These are phyloP conservation scores for Zophobas morio DNA, from an alignment of 1,140 invertebrate genomes.

Conservation along the genomic window DNA sequence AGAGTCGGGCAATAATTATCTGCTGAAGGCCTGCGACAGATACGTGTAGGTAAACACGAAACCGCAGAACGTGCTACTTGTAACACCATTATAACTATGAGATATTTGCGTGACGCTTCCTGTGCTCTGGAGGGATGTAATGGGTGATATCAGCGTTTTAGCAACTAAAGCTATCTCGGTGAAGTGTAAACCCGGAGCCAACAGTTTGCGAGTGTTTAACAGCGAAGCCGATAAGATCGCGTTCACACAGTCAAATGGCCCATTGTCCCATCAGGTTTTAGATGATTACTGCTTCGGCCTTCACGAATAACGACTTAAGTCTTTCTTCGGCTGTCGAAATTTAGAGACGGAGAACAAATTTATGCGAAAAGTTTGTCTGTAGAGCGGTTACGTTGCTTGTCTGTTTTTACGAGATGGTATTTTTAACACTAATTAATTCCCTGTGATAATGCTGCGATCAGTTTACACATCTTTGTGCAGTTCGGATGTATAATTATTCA, in stretches of 20 bases:
- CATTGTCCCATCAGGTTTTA: slow-evolving; percentile 59
- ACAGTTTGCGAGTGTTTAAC: slow-evolving; percentile 59
- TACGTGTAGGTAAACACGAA: slow-evolving; percentile 47
- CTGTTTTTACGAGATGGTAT: slow-evolving; percentile 4
- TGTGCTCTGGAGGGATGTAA: slow-evolving; percentile 44
- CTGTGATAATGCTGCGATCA: slow-evolving; percentile 12
- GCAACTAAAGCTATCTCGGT: slow-evolving; percentile 56
- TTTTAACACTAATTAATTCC: slow-evolving; percentile 23
- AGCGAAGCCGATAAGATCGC: slow-evolving; percentile 56
- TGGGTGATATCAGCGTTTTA: slow-evolving; percentile 53
- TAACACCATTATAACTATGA: slow-evolving; percentile 51
- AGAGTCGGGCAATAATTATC: slow-evolving; percentile 40
- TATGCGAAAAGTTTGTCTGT: slow-evolving; percentile 17
- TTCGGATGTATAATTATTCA: slow-evolving; percentile 30
- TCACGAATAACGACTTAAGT: slow-evolving; percentile 25
- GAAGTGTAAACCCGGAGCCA: slow-evolving; percentile 58
- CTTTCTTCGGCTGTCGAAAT: slow-evolving; percentile 13
- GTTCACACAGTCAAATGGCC: slow-evolving; percentile 55
- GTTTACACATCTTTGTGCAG: slow-evolving; percentile 24
- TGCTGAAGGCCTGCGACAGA: slow-evolving; percentile 32
- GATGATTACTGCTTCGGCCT: slow-evolving; percentile 45
- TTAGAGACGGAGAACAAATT: neutral
- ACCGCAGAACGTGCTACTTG: slow-evolving; percentile 45
- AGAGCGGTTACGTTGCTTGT: slow-evolving; percentile 6
- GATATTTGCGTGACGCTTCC: slow-evolving; percentile 52